These are phyloP conservation scores for Drosophila arawakana DNA, from an alignment of 1,140 invertebrate genomes.

Conservation along the genomic window DNA sequence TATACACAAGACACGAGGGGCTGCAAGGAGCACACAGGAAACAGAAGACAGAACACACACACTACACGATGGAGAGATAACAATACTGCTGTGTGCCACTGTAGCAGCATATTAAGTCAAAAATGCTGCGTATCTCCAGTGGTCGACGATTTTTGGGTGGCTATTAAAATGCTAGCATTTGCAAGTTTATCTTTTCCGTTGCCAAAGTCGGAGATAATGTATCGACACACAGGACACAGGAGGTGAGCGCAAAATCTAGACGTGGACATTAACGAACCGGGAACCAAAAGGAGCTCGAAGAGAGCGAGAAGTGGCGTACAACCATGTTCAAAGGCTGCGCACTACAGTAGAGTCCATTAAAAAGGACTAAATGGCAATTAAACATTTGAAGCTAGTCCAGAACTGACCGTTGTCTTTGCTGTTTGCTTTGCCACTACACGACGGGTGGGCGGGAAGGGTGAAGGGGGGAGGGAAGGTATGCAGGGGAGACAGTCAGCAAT, in stretches of 20 bases:
- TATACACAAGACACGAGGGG: constrained; percentile 34
- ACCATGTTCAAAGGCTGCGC: background rate
- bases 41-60: constrained; percentile 24
- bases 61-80: constrained; percentile 52
- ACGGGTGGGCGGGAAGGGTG: background rate
- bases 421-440: constrained; percentile 4
- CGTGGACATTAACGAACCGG: constrained; percentile 71
- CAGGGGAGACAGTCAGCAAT: constrained; percentile 48
- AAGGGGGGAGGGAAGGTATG: background rate
- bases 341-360: constrained; percentile 75
- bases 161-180: constrained; percentile 80
- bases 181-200: constrained; percentile 67
- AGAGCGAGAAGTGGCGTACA: background rate
- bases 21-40: constrained; percentile 28
- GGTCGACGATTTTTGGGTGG: constrained; percentile 18
- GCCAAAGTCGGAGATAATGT: constrained; percentile 47
- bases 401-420: constrained; percentile 31
- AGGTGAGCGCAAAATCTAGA: constrained; percentile 75
- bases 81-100: background rate
- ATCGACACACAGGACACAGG: constrained; percentile 55
- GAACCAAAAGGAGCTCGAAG: background rate
- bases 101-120: constrained; percentile 71
- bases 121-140: constrained; percentile 53
- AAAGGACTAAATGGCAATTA: constrained; percentile 83
- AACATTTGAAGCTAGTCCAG: constrained; percentile 67